These are phyloP conservation scores for Megastigmus dorsalis DNA, from an alignment of 2,888 invertebrate genomes.

Conservation along the genomic window DNA sequence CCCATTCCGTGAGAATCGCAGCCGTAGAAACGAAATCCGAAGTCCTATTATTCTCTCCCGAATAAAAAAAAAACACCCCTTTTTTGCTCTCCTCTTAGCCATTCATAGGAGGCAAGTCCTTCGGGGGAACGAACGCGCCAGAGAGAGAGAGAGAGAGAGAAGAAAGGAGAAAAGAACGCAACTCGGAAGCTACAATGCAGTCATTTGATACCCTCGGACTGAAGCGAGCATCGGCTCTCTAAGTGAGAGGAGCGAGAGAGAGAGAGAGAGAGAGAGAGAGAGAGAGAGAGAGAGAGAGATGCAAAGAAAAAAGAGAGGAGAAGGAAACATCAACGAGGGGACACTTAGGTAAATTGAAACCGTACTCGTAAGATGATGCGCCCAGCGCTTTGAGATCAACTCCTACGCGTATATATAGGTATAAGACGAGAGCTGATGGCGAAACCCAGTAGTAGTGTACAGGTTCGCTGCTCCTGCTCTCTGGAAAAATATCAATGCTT, in stretches of 20 bases:
- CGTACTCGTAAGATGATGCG: conserved; percentile 58
- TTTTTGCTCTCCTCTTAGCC: conserved; percentile 3
- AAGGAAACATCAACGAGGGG: too few species aligned
- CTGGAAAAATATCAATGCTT: conserved; percentile 11
- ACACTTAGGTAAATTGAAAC: conserved; percentile 62
- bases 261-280: conserved; percentile 10
- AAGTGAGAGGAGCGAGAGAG: background rate
- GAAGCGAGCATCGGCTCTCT: conserved; percentile 12
- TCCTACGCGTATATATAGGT: conserved; percentile 21
- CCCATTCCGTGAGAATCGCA: conserved; percentile 41
- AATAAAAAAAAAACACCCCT: conserved; percentile 5
- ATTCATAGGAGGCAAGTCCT: too few species aligned
- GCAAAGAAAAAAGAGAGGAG: too few species aligned
- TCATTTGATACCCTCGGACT: conserved; percentile 44
- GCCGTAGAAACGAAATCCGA: conserved; percentile 49
- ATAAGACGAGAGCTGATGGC: background rate
- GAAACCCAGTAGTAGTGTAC: too few species aligned
- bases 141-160: background rate
- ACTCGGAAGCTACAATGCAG: conserved; percentile 43
- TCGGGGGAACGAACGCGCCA: too few species aligned
- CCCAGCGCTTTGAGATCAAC: conserved; percentile 47
- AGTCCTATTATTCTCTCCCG: conserved; percentile 37
- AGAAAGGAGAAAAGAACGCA: background rate
- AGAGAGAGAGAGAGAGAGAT: conserved; percentile 26
- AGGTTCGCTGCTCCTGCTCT: background rate